A percentile compares a stretch with the other conserved stretches of the same genome.
Conservation (phyloP, 2,113 vertebrate species). For the Eulemur rufifrons region DNA sequence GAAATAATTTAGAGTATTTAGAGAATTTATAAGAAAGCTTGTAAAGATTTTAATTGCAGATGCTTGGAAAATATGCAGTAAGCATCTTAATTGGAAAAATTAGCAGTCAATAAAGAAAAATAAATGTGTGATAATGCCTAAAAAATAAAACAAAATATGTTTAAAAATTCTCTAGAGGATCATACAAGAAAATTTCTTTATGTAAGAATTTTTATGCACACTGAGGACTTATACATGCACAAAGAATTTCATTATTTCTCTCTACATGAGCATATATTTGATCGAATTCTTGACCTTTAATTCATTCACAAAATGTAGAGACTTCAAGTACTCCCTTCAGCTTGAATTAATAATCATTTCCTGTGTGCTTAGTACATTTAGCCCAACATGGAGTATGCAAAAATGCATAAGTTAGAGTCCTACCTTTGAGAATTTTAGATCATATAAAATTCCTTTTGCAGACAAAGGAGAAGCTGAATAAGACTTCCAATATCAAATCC, state of each 20-base stretch:
- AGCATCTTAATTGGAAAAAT: neutral
- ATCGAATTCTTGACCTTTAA: neutral
- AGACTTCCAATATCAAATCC: neutral
- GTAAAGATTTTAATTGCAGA: neutral
- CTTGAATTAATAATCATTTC: neutral
- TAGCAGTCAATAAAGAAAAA: neutral
- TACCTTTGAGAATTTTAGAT: neutral
- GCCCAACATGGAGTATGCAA: neutral
- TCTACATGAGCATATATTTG: neutral
- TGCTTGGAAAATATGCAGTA: neutral
- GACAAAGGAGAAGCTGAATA: neutral
- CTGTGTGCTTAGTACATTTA: neutral
- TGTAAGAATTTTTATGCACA: neutral
- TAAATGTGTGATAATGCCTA: neutral
- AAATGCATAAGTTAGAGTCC: neutral
- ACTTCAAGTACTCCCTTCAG: neutral
- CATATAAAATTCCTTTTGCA: neutral
- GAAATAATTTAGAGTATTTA: neutral
- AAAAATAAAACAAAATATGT: neutral
- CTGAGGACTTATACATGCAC: neutral
- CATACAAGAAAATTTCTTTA: neutral
- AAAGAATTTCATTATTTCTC: neutral
- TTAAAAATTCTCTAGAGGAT: neutral
- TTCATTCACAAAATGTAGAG: neutral
- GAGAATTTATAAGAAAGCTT: neutral